These are phyloP conservation scores for Temnothorax rugatulus DNA, from an alignment of 2,888 invertebrate species.

Conservation along the genomic window DNA sequence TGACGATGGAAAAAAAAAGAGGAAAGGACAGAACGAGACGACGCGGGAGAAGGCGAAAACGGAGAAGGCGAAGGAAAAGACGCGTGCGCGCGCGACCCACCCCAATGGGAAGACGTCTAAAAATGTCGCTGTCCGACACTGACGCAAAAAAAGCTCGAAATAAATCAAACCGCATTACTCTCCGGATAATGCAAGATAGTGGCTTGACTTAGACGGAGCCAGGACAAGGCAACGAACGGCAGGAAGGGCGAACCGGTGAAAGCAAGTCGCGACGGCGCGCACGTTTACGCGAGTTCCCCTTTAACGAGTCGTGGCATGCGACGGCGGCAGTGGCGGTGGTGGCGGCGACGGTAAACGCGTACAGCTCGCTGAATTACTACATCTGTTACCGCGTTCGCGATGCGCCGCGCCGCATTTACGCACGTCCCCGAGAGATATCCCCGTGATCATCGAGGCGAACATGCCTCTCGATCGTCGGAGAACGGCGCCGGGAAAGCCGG, in stretches of 20 bases:
- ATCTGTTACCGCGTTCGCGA: constrained; percentile 66
- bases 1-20: constrained; percentile 73
- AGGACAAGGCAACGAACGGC: not conserved
- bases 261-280: constrained; percentile 46
- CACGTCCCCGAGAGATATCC: constrained; percentile 42
- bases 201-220: not conserved
- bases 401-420: constrained; percentile 38
- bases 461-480: constrained; percentile 54
- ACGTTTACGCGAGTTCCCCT: constrained; percentile 74
- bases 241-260: not conserved
- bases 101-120: constrained; percentile 56
- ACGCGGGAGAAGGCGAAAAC: constrained; percentile 1
- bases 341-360: constrained; percentile 49
- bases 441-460: constrained; percentile 62
- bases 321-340: constrained; percentile 25
- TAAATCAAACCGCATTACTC: constrained; percentile 79
- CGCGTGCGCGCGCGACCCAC: constrained; percentile 10
- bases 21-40: not conserved
- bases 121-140: constrained; percentile 75
- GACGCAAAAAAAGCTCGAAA: constrained; percentile 72
- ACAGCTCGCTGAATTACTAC: constrained; percentile 70
- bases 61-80: constrained; percentile 35
- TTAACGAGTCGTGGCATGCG: constrained; percentile 67
- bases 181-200: constrained; percentile 59
- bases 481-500: constrained; percentile 52